Evolutionary conservation across 1,140 invertebrate genomes (phyloP).

Genomic region (Panagrolaimus sp.): DNA sequence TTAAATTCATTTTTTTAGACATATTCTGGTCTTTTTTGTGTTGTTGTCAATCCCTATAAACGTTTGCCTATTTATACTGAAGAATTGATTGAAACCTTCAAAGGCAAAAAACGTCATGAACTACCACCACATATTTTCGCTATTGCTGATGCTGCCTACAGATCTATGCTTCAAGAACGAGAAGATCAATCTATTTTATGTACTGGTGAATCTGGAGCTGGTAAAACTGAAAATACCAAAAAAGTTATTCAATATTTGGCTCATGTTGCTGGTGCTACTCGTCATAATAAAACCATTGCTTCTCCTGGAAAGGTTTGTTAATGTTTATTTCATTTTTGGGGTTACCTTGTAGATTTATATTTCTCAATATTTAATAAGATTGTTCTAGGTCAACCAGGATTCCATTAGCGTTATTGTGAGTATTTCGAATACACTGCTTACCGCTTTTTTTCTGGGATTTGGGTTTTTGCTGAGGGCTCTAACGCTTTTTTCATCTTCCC

Average conservation of each 20-base stretch:
- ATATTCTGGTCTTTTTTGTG: slow-evolving; percentile 97
- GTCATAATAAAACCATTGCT: slow-evolving; percentile 62
- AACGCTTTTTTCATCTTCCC: slow-evolving; percentile 43
- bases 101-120: slow-evolving; percentile 97
- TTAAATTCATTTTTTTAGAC: slow-evolving; percentile 86
- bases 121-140: slow-evolving; percentile 98
- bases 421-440: neutral
- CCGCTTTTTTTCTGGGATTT: neutral
- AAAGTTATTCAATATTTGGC: slow-evolving; percentile 98
- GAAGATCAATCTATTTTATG: slow-evolving; percentile 99
- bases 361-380: neutral
- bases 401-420: neutral
- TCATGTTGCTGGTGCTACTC: slow-evolving; percentile 67
- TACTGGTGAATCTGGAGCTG: slow-evolving; percentile 99
- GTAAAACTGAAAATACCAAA: slow-evolving; percentile 99
- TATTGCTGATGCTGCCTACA: slow-evolving; percentile 92
- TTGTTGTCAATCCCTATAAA: slow-evolving; percentile 98
- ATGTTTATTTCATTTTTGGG: neutral
- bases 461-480: neutral
- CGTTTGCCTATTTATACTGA: slow-evolving; percentile 91
- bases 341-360: too few species aligned
- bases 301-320: slow-evolving; percentile 30
- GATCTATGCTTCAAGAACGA: slow-evolving; percentile 70
- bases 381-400: neutral
- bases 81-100: slow-evolving; percentile 87